Conservation (phyloP, 2,888 invertebrate species). For the Lithophane socia region DNA sequence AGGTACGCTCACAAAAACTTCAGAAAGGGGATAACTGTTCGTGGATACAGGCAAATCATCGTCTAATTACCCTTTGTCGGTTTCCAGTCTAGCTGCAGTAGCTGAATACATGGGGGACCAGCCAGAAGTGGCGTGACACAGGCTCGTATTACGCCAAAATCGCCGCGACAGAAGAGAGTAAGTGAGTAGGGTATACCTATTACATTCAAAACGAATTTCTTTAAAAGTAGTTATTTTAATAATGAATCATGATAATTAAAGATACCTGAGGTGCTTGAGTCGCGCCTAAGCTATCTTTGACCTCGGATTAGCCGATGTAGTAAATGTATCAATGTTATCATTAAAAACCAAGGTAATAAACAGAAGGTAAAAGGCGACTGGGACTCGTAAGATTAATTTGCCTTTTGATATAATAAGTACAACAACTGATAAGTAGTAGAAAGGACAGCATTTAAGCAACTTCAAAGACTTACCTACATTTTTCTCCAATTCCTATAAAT, state of each 20-base stretch:
- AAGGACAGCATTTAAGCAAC: background rate
- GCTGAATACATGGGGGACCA: no score
- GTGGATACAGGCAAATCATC: background rate
- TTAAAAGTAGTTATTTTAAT: background rate
- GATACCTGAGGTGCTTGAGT: background rate
- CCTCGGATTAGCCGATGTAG: constrained; percentile 36
- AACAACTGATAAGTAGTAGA: background rate
- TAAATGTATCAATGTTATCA: constrained; percentile 29
- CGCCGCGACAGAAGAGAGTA: no score
- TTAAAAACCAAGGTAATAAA: constrained; percentile 38
- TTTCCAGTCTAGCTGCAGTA: no score
- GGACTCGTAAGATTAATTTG: background rate
- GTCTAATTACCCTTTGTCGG: no score
- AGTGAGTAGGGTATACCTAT: no score
- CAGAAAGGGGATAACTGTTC: background rate
- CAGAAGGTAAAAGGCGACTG: constrained; percentile 9
- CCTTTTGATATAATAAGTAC: background rate
- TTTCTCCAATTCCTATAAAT: background rate
- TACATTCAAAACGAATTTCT: background rate
- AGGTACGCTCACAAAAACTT: no score
- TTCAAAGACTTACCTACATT: background rate
- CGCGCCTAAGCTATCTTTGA: constrained; percentile 31
- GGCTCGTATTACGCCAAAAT: no score
- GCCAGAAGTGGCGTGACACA: no score
- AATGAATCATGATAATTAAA: background rate